Evolutionary conservation across 2,113 vertebrate genomes (phyloP), one percentile per base, ranked within the genome.

Genomic region (Chloropsis cyanopogon): DNA sequence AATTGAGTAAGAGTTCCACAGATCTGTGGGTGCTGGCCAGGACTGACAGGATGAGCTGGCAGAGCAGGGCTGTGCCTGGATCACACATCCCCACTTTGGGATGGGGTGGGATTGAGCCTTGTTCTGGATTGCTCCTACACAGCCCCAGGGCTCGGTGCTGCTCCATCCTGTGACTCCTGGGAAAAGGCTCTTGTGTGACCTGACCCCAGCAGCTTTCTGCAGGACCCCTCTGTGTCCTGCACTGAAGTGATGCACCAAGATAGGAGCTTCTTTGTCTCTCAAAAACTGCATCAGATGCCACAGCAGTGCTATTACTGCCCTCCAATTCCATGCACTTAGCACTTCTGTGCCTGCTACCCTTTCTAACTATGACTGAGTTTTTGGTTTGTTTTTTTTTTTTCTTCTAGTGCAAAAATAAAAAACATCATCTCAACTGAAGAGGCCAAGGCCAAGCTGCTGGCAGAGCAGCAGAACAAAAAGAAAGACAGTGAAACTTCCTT

Each of bases 371-470:
- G 9, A 70, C 5, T 35, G 4, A 77, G 6, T 9, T 44, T 18
- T 49, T 66, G 41, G 28, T 73, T 73, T 53, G 6, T 9, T 44
- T 18, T 49, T 66, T 42, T n/a, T 73, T 73, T 53, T 92, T 52
- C 44, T 81, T 82, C 22, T 14, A 99, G 99, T 10, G 99, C 99
- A 70, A 99, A 99, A 97, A 99, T 99, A 69, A 99, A 99, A 95
- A 99, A 99, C 85, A 99, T 99, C 13, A 99, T 99, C 84, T 98
- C 97, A 41, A 99, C 99, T 26, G 99, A 99, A 84, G 99, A 99
- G 1, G 99, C 99, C 70, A 99, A 99, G 97, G 99, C 99, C 47
- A 99, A 98, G 54, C 98, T 99, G 61, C 95, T 99, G 93, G 98
- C 98, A 11, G 99, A 99, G 94, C 99, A 99, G 93, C 99, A 99